Percentiles rank a stretch among this genome's conserved stretches.
These are phyloP conservation scores for Diaperis boleti DNA, from an alignment of 2,888 invertebrate species.

Conservation along the genomic window DNA sequence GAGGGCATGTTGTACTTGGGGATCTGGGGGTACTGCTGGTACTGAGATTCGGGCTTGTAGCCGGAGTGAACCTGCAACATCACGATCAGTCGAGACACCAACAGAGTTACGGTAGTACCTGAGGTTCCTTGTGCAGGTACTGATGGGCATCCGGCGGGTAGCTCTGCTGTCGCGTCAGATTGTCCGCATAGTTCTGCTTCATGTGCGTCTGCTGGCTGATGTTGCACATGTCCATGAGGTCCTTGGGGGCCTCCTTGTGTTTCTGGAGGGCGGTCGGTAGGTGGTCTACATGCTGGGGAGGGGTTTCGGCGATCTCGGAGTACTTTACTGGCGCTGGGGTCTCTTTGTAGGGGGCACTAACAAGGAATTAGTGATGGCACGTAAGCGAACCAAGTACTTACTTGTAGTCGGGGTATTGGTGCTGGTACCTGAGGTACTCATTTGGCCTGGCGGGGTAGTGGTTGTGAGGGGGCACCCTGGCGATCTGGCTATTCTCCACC, in stretches of 20 bases:
- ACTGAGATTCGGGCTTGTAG: conserved; percentile 59
- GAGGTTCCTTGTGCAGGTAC: conserved; percentile 58
- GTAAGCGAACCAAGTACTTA: conserved; percentile 42
- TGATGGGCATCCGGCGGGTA: conserved; percentile 51
- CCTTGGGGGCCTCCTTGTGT: conserved; percentile 57
- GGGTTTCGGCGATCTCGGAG: conserved; percentile 59
- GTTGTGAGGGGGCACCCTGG: conserved; percentile 64
- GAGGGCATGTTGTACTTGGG: conserved; percentile 51
- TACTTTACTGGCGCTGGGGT: conserved; percentile 60
- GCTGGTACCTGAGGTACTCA: conserved; percentile 56
- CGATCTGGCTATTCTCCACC: conserved; percentile 58
- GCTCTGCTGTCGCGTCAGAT: conserved; percentile 46
- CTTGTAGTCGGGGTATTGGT: conserved; percentile 59
- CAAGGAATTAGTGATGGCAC: background rate
- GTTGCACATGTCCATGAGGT: conserved; percentile 62
- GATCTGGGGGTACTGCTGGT: conserved; percentile 47
- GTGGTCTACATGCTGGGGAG: conserved; percentile 50
- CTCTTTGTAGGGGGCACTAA: conserved; percentile 47
- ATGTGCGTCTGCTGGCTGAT: conserved; percentile 55
- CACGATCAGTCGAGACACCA: background rate
- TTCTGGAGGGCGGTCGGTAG: conserved; percentile 57
- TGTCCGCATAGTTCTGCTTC: conserved; percentile 55
- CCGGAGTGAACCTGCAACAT: conserved; percentile 42
- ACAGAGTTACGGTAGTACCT: conserved; percentile 46
- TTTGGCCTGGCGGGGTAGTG: conserved; percentile 60